phyloP scores from a whole-genome alignment of 2,888 invertebrate genomes.

The Drosophila trichaetosa region DNA sequence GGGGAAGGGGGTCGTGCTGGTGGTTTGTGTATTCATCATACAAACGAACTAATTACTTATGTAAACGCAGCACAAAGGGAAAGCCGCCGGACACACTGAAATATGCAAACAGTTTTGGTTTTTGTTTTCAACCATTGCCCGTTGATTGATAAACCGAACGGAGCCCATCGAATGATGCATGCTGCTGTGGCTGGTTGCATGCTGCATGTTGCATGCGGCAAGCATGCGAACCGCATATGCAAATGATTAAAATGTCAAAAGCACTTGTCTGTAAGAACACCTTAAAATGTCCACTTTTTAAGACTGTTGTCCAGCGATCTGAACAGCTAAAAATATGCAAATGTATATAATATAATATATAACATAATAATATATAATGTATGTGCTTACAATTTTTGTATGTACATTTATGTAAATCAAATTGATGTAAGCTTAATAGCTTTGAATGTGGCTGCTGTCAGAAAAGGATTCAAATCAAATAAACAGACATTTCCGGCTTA shows the following conservation, averaged over 20 bases:
- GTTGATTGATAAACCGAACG: constrained; percentile 55
- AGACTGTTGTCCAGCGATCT: background rate
- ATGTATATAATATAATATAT: too few relatives aligned
- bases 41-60: constrained; percentile 69
- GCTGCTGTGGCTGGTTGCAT: background rate
- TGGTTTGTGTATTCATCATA: constrained; percentile 5
- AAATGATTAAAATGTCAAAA: constrained; percentile 1
- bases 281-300: background rate
- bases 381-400: background rate
- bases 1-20: too few relatives aligned
- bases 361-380: too few relatives aligned
- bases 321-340: background rate
- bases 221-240: constrained; percentile 1
- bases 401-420: background rate
- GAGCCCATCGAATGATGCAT: constrained; percentile 1
- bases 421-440: background rate
- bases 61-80: constrained; percentile 50
- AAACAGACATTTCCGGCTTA: background rate
- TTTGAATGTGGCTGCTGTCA: background rate
- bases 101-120: constrained; percentile 32
- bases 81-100: constrained; percentile 31
- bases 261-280: background rate
- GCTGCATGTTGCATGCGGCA: background rate
- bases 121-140: constrained; percentile 49
- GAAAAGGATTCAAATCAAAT: background rate